Evolutionary conservation across 2,113 vertebrate genomes (phyloP).

Genomic region (Neogobius melanostomus): DNA sequence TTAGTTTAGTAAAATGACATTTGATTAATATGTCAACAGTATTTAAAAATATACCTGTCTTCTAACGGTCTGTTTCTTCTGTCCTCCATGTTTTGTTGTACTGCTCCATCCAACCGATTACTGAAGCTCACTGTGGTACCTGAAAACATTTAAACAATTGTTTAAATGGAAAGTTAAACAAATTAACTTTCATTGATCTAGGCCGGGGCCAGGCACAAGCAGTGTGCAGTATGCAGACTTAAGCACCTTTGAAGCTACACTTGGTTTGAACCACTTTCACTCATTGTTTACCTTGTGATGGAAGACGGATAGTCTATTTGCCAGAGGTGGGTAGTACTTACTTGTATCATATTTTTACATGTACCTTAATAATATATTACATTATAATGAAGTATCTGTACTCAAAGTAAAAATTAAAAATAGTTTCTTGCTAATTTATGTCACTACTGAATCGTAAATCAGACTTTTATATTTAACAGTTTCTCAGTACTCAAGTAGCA

Average conservation of each 20-base stretch:
- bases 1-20: neutral
- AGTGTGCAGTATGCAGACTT: neutral
- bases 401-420: no score
- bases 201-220: neutral
- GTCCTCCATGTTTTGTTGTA: slow-evolving; percentile 41
- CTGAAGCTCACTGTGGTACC: slow-evolving; percentile 56
- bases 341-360: no score
- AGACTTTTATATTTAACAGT: no score
- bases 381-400: no score
- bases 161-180: neutral
- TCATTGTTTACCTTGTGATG: no score
- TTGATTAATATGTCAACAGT: neutral
- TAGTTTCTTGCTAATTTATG: no score
- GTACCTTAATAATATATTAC: no score
- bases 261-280: neutral
- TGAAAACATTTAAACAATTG: slow-evolving; percentile 13
- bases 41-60: slow-evolving; percentile 38
- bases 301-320: no score
- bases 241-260: neutral
- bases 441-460: no score
- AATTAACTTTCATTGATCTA: neutral
- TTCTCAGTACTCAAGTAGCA: no score
- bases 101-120: slow-evolving; percentile 38
- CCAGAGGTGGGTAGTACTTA: no score
- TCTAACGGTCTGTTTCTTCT: slow-evolving; percentile 28